Evolutionary conservation across 2,113 vertebrate species (phyloP).

Genomic region (Sorex fumeus): DNA sequence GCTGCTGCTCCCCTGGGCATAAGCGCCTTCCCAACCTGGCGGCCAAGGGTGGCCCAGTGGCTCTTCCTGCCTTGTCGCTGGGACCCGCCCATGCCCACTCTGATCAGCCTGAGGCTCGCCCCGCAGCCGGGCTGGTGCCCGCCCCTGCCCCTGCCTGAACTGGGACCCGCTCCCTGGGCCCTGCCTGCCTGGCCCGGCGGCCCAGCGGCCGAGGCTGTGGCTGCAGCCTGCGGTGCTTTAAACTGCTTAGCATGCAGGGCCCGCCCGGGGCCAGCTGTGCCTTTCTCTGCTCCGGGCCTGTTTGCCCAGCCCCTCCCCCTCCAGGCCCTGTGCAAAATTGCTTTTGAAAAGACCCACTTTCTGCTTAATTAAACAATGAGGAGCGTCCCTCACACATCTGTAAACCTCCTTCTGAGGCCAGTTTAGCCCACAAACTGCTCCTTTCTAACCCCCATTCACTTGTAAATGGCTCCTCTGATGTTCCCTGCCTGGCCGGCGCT

Average conservation of each 20-base stretch:
- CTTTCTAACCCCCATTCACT: conserved; percentile 97
- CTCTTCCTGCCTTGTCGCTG: no score
- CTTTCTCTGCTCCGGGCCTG: conserved; percentile 90
- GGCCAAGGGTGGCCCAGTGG: no score
- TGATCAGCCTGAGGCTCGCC: neutral
- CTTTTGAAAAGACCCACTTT: conserved; percentile 94
- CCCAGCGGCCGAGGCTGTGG: conserved; percentile 3
- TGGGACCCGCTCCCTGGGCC: no score
- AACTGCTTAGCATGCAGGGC: conserved; percentile 93
- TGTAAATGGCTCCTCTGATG: conserved; percentile 91
- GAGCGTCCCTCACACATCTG: conserved; percentile 95
- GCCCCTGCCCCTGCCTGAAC: neutral
- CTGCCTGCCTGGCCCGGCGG: no score
- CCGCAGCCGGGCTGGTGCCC: neutral
- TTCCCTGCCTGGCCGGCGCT: conserved; percentile 84
- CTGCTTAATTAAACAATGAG: conserved; percentile 95
- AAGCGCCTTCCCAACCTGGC: no score
- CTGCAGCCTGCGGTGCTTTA: conserved; percentile 86
- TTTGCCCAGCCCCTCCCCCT: conserved; percentile 89
- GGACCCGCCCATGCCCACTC: neutral
- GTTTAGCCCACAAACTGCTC: conserved; percentile 98
- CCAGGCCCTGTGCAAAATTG: conserved; percentile 93
- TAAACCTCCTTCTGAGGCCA: conserved; percentile 96
- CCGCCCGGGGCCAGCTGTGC: conserved; percentile 94
- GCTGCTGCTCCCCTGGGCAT: no score